Percentiles rank a stretch among this genome's conserved stretches.
Conservation (phyloP, 1,140 invertebrate species). For the Brachionus paranguensis region DNA sequence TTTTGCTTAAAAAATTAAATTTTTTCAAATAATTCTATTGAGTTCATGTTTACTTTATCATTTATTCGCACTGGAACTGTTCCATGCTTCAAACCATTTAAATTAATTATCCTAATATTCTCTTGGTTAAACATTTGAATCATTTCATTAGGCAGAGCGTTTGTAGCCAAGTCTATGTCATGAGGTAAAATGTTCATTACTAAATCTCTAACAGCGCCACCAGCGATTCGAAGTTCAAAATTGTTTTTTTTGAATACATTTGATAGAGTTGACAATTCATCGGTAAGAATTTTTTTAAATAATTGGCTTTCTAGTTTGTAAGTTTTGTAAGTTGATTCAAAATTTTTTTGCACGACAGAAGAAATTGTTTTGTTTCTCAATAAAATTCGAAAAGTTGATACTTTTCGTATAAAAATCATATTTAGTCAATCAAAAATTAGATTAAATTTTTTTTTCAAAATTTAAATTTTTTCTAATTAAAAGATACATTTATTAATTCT, state of each 20-base stretch:
- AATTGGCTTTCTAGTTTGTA: not conserved
- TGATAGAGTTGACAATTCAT: constrained; percentile 1
- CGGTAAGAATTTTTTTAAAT: constrained; percentile 4
- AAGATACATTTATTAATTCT: no score
- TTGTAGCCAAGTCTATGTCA: constrained; percentile 95
- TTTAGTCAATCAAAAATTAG: no score
- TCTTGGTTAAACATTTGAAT: constrained; percentile 1
- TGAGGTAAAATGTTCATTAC: constrained; percentile 73
- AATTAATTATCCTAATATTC: constrained; percentile 78
- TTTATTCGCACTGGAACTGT: constrained; percentile 94
- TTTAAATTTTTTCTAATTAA: not conserved
- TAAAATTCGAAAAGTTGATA: not conserved
- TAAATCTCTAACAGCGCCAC: constrained; percentile 89
- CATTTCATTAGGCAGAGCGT: constrained; percentile 78
- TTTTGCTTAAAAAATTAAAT: constrained; percentile 50
- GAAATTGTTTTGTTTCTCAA: not conserved
- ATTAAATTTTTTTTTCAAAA: not conserved
- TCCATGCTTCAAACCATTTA: constrained; percentile 89
- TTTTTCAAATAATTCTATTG: not conserved
- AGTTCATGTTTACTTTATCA: constrained; percentile 56
- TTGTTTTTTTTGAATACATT: constrained; percentile 39
- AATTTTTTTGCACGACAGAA: not conserved
- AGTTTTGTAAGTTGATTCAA: not conserved
- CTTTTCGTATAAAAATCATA: not conserved
- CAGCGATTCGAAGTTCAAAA: constrained; percentile 74